A percentile compares a stretch with the other conserved stretches of the same genome.
Evolutionary conservation across 2,888 invertebrate genomes (phyloP).

Genomic region (Drosophila lutescens): DNA sequence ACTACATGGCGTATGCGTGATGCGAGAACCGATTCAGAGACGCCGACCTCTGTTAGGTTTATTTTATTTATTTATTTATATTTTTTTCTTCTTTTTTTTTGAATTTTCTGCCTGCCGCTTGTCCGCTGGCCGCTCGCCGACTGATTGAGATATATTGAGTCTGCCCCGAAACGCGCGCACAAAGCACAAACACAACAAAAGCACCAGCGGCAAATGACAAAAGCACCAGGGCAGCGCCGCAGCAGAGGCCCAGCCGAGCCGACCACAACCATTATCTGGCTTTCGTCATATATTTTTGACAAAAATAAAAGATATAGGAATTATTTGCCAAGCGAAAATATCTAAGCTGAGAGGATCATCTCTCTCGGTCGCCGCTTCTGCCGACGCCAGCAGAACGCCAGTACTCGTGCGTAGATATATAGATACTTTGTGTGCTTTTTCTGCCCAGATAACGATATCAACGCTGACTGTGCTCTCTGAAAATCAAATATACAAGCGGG

Average conservation of each 20-base stretch:
- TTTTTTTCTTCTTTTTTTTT: slow-evolving; percentile 10
- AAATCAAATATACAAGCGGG: slow-evolving; percentile 5
- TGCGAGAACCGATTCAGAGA: slow-evolving; percentile 36
- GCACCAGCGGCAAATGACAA: slow-evolving; percentile 38
- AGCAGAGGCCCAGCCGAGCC: slow-evolving; percentile 13
- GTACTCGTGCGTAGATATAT: slow-evolving; percentile 15
- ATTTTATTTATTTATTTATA: slow-evolving; percentile 27
- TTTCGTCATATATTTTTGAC: slow-evolving; percentile 29
- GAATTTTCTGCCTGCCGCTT: slow-evolving; percentile 39
- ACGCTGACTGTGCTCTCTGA: slow-evolving; percentile 11
- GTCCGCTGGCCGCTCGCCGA: slow-evolving; percentile 60
- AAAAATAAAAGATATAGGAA: slow-evolving; percentile 12
- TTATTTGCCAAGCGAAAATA: slow-evolving; percentile 25
- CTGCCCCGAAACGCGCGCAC: slow-evolving; percentile 42
- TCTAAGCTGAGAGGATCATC: slow-evolving; percentile 34
- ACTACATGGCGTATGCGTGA: slow-evolving; percentile 70
- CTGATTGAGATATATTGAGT: slow-evolving; percentile 73
- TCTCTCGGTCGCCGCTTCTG: slow-evolving; percentile 32
- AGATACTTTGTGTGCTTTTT: slow-evolving; percentile 29
- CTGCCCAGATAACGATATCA: slow-evolving; percentile 44
- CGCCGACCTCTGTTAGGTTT: slow-evolving; percentile 38
- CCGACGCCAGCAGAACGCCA: neutral
- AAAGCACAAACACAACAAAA: slow-evolving; percentile 38
- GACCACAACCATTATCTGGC: slow-evolving; percentile 31
- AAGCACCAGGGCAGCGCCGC: slow-evolving; percentile 25